Evolutionary conservation across 2,797 vertebrate genomes (phyloP).

Genomic region (Enteromius treurensis): DNA sequence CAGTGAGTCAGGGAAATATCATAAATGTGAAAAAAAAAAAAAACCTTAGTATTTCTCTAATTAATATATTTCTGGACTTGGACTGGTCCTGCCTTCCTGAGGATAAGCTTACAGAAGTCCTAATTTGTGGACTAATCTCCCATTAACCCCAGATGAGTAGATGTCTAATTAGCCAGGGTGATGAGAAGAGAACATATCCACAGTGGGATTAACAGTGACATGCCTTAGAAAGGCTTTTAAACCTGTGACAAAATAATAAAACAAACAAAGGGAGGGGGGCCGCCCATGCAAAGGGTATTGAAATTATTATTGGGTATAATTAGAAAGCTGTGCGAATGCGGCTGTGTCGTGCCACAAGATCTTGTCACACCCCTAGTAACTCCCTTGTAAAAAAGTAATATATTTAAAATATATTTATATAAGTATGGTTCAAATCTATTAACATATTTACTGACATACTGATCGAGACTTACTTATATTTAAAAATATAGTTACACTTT

Average conservation of each 20-base stretch:
- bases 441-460: too few relatives aligned
- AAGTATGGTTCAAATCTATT: too few relatives aligned
- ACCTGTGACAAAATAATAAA: conserved; percentile 33
- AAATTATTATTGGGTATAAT: background rate
- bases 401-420: too few relatives aligned
- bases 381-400: too few relatives aligned
- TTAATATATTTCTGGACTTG: conserved; percentile 41
- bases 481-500: too few relatives aligned
- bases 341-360: too few relatives aligned
- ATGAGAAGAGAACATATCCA: conserved; percentile 27
- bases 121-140: conserved; percentile 48
- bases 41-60: conserved; percentile 19
- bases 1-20: background rate
- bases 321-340: too few relatives aligned
- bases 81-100: conserved; percentile 29
- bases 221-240: conserved; percentile 22
- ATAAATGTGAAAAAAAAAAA: background rate
- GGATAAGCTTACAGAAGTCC: conserved; percentile 38
- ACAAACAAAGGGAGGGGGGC: background rate
- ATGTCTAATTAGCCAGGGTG: conserved; percentile 50
- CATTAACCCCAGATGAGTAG: conserved; percentile 55
- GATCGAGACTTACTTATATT: too few relatives aligned
- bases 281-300: background rate
- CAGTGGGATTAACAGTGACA: conserved; percentile 34
- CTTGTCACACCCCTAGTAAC: background rate